Base-by-base conservation (phyloP, 2,797 vertebrate species). In the Micropoecilia bifurca region DNA sequence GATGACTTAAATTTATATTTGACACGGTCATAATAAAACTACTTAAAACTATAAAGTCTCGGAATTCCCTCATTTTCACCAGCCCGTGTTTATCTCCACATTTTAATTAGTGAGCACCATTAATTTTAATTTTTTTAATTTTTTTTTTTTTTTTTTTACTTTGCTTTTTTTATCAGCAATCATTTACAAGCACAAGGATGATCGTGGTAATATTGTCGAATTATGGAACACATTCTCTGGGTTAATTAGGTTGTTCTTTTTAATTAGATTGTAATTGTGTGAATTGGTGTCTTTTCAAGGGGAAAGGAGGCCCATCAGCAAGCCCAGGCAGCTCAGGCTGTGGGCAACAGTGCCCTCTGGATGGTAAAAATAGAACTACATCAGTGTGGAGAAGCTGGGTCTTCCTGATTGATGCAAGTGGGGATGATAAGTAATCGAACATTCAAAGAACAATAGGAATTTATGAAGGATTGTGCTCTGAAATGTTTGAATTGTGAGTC, bases 211-310 rank as follows among this genome's bases (percentile, higher is more conserved):
- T 95, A 90, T 93, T 92, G 90, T 90, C 68, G 84, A 95, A 92
- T 92, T 94, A 92, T 90, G 90, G 91, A 94, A 94, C 93, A 94
- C 92, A 92, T 93, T 94, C 88, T 91, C 87, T 69, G 75, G 93
- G 94, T 94, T 95, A 94, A 95, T 96, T 95, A 93, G 92, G 93
- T 93, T 95, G 93, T 95, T 95, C 93, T 94, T 94, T 95, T 96
- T 95, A 96, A 95, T 95, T 94, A 94, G 87, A 95, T 92, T 93
- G 91, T 92, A 89, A 95, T 94, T 95, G 90, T 83, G 77, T 86
- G 92, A 93, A 94, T 90, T 92, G 90, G 88, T 89, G 90, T 86
- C 82, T 94, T 92, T 89, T 90, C 88, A 90, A 91, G 91, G 91
- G 91, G 91, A 93, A 92, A 90, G 84, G 84, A 88, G 85, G 88